A percentile compares a stretch with the other conserved stretches of the same genome.
Conservation (phyloP, 2,888 invertebrate genomes). For the Agriopis marginaria region DNA sequence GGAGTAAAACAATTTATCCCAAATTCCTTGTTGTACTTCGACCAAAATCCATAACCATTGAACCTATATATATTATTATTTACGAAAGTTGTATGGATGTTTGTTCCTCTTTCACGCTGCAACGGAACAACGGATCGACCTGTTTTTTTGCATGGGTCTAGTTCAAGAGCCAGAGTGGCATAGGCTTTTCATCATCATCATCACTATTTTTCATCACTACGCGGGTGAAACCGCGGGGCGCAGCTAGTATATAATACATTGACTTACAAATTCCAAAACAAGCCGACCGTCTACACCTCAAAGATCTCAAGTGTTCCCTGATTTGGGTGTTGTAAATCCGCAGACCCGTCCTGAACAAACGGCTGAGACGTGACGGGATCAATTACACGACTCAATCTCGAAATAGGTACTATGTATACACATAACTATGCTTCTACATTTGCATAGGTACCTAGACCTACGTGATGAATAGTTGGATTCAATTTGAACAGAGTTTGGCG, state of each 20-base stretch:
- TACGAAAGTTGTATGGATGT: too few relatives aligned
- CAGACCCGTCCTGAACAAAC: constrained; percentile 33
- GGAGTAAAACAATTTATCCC: too few relatives aligned
- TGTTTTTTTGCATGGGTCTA: too few relatives aligned
- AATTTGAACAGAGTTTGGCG: background rate
- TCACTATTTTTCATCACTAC: too few relatives aligned
- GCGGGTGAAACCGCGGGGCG: too few relatives aligned
- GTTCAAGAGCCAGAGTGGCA: too few relatives aligned
- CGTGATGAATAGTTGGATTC: background rate
- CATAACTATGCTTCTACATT: background rate
- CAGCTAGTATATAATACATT: too few relatives aligned
- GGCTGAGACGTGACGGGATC: constrained; percentile 24
- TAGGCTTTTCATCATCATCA: too few relatives aligned
- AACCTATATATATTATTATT: too few relatives aligned
- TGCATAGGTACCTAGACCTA: background rate
- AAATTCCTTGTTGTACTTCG: background rate
- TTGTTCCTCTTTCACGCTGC: too few relatives aligned
- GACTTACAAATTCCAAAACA: background rate
- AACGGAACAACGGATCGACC: too few relatives aligned
- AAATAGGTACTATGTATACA: background rate
- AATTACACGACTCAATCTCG: constrained; percentile 6
- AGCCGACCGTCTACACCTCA: background rate
- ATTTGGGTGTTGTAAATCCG: constrained; percentile 32
- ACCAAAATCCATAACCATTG: background rate
- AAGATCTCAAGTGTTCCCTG: constrained; percentile 1